Percentiles rank a stretch among this genome's conserved stretches.
These are phyloP conservation scores for Brevimyrus niger DNA, from an alignment of 2,113 vertebrate species.

Conservation along the genomic window DNA sequence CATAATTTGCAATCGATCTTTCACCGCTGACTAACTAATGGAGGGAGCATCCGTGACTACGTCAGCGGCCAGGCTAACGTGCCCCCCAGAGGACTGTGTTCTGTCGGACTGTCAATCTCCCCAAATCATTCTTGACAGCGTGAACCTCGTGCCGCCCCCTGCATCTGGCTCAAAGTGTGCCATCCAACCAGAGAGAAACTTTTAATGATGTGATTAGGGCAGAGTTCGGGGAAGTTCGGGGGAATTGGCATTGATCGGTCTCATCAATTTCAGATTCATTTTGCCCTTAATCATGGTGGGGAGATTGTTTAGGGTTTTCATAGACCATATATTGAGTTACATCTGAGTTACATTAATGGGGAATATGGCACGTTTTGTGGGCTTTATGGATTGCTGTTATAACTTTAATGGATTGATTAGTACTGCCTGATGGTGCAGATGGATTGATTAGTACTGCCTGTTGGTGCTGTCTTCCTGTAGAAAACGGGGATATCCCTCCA, in stretches of 20 bases:
- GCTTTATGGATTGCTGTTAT: background rate
- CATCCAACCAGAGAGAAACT: background rate
- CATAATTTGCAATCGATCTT: conserved; percentile 22
- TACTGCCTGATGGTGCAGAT: background rate
- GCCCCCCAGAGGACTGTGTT: background rate
- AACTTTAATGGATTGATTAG: background rate
- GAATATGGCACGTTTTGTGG: background rate
- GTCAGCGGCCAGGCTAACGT: background rate
- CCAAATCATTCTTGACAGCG: background rate
- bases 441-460: background rate
- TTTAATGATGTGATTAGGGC: conserved; percentile 6
- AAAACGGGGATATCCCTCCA: background rate
- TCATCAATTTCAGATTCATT: background rate
- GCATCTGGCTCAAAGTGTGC: background rate
- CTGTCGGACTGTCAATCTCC: background rate
- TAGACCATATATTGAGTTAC: background rate
- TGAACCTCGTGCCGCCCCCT: background rate
- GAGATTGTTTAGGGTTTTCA: background rate
- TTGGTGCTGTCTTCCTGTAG: background rate
- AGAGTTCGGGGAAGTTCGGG: background rate
- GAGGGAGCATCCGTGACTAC: background rate
- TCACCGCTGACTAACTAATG: conserved; percentile 11
- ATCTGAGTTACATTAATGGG: background rate
- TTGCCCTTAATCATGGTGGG: background rate
- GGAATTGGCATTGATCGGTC: background rate